Evolutionary conservation across 2,888 invertebrate genomes (phyloP).

Genomic region (Oxytorus armatus): DNA sequence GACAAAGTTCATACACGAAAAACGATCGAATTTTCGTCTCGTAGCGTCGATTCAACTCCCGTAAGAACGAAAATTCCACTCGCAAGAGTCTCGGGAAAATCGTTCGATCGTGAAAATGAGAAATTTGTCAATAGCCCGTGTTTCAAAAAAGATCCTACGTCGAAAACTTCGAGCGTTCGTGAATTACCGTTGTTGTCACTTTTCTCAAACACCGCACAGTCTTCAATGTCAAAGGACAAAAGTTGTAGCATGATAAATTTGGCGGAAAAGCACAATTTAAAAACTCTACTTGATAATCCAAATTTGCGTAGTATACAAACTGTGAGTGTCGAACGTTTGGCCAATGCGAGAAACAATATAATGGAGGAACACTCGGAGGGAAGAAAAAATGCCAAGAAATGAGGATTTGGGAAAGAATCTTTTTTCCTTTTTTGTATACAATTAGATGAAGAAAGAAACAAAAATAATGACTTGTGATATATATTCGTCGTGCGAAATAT

Average conservation of each 20-base stretch:
- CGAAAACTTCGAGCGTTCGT: conserved; percentile 72
- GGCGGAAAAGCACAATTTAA: conserved; percentile 76
- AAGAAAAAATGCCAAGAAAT: conserved; percentile 14
- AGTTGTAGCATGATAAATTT: conserved; percentile 81
- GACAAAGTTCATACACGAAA: conserved; percentile 57
- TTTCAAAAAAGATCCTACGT: conserved; percentile 55
- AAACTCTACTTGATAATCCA: conserved; percentile 73
- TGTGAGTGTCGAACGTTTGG: conserved; percentile 77
- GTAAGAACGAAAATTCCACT: conserved; percentile 63
- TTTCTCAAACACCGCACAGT: conserved; percentile 70
- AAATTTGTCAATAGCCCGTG: conserved; percentile 61
- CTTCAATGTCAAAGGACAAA: conserved; percentile 73
- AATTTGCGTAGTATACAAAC: conserved; percentile 75
- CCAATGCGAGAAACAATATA: conserved; percentile 76
- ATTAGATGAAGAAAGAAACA: background rate
- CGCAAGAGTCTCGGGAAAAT: conserved; percentile 55
- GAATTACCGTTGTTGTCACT: conserved; percentile 81
- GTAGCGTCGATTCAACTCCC: conserved; percentile 75
- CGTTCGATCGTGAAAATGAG: conserved; percentile 44
- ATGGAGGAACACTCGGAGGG: conserved; percentile 63
- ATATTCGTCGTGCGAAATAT: conserved; percentile 23
- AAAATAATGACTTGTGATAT: conserved; percentile 57
- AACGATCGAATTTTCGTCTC: conserved; percentile 53
- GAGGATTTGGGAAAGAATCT: conserved; percentile 16
- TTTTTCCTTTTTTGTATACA: background rate